Percentiles rank a stretch among this genome's conserved stretches.
Evolutionary conservation across 1,140 invertebrate genomes (phyloP).

Genomic region (Penaeus indicus): DNA sequence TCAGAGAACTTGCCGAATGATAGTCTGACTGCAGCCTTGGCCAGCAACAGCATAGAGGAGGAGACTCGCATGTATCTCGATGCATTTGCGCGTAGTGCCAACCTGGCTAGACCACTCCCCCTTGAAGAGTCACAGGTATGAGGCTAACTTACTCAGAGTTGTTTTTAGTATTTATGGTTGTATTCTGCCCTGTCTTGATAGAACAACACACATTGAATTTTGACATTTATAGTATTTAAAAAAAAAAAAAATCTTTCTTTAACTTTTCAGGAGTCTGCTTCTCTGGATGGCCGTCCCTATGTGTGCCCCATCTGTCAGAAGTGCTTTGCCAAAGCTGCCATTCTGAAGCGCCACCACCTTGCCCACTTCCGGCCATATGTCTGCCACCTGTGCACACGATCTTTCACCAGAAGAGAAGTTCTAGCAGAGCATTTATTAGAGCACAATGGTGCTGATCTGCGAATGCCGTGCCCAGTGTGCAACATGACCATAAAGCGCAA

Average conservation of each 20-base stretch:
- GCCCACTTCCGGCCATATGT: constrained; percentile 66
- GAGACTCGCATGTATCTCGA: constrained; percentile 58
- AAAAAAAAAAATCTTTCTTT: background rate
- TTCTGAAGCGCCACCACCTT: constrained; percentile 65
- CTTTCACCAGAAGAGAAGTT: constrained; percentile 65
- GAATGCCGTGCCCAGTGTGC: constrained; percentile 65
- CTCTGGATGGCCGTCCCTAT: constrained; percentile 57
- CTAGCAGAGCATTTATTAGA: constrained; percentile 65
- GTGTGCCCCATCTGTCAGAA: constrained; percentile 66
- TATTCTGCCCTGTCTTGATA: no score
- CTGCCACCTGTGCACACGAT: constrained; percentile 63
- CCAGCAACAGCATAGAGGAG: constrained; percentile 54
- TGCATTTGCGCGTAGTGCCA: constrained; percentile 60
- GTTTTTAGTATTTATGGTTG: no score
- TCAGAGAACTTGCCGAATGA: constrained; percentile 45
- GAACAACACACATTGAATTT: background rate
- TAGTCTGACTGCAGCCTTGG: background rate
- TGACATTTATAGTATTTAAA: background rate
- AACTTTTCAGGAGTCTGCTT: constrained; percentile 22
- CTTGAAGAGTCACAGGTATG: constrained; percentile 40
- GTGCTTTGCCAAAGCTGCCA: constrained; percentile 65
- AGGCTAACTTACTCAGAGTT: no score
- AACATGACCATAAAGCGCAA: constrained; percentile 66
- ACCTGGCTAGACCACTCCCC: constrained; percentile 32
- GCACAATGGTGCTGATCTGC: constrained; percentile 65